These are phyloP conservation scores for Glaucidium brasilianum DNA, from an alignment of 2,113 vertebrate species.

Conservation along the genomic window DNA sequence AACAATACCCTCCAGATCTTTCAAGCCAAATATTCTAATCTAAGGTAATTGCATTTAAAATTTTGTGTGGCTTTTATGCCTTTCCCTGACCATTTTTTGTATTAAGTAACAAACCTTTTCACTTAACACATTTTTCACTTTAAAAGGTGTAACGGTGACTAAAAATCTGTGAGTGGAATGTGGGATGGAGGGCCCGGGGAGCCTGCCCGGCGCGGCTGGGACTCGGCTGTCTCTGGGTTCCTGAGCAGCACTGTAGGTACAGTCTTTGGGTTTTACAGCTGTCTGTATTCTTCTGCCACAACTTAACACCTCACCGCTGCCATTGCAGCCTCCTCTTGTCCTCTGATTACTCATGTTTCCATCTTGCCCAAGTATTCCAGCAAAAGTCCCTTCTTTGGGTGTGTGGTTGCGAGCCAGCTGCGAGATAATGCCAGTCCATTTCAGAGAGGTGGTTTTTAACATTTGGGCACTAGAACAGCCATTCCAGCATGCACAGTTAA, in stretches of 20 bases:
- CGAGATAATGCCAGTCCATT: background rate
- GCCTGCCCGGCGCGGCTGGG: background rate
- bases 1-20: slow-evolving; percentile 75
- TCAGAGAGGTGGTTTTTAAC: background rate
- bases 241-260: background rate
- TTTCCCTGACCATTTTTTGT: background rate
- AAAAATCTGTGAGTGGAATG: background rate
- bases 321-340: background rate
- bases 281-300: background rate
- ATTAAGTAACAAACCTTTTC: background rate
- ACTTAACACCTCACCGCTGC: background rate
- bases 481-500: background rate
- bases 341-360: background rate
- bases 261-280: fast-evolving
- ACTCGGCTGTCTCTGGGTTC: fast-evolving
- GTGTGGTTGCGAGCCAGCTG: background rate
- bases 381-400: background rate
- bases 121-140: background rate
- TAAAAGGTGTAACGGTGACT: background rate
- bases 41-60: slow-evolving; percentile 79
- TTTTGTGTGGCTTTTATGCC: slow-evolving; percentile 52
- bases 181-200: background rate
- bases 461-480: background rate
- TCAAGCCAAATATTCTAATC: slow-evolving; percentile 74
- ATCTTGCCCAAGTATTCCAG: background rate